phyloP scores from a whole-genome alignment of 2,113 vertebrate genomes.

The Forbesichthys papilliferus region DNA sequence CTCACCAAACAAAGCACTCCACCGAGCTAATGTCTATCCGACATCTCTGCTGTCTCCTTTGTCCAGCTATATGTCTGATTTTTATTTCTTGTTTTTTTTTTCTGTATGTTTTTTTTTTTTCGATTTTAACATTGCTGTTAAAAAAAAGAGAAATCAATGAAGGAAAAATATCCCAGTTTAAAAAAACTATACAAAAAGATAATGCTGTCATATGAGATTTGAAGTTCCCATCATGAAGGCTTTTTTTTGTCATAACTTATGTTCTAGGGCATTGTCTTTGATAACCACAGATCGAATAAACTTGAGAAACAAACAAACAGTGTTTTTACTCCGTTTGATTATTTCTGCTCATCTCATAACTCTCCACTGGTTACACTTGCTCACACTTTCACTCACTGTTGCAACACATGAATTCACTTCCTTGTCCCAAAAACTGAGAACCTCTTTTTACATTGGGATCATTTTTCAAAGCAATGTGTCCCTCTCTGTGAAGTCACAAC shows the following conservation, averaged over 20 bases:
- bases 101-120: slow-evolving; percentile 25
- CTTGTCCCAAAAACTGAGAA: slow-evolving; percentile 33
- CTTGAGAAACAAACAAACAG: slow-evolving; percentile 73
- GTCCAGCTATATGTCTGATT: slow-evolving; percentile 42
- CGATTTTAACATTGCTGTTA: slow-evolving; percentile 62
- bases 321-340: slow-evolving; percentile 29
- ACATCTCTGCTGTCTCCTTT: slow-evolving; percentile 51
- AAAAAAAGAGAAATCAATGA: slow-evolving; percentile 66
- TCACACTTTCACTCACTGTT: slow-evolving; percentile 33
- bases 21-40: slow-evolving; percentile 45
- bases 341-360: slow-evolving; percentile 35
- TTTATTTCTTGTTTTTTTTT: slow-evolving; percentile 33
- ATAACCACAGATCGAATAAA: slow-evolving; percentile 86
- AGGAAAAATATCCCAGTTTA: slow-evolving; percentile 66
- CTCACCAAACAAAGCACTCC: slow-evolving; percentile 68
- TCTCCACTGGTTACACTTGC: slow-evolving; percentile 36
- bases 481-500: too few relatives aligned
- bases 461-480: too few relatives aligned
- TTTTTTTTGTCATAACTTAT: slow-evolving; percentile 78
- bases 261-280: slow-evolving; percentile 89
- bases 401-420: neutral
- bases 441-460: too few relatives aligned
- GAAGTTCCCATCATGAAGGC: slow-evolving; percentile 75
- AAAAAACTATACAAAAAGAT: slow-evolving; percentile 56
- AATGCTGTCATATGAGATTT: slow-evolving; percentile 75